A percentile compares a stretch with the other conserved stretches of the same genome.
Conservation (phyloP, 2,797 vertebrate species). For the Myripristis murdjan region DNA sequence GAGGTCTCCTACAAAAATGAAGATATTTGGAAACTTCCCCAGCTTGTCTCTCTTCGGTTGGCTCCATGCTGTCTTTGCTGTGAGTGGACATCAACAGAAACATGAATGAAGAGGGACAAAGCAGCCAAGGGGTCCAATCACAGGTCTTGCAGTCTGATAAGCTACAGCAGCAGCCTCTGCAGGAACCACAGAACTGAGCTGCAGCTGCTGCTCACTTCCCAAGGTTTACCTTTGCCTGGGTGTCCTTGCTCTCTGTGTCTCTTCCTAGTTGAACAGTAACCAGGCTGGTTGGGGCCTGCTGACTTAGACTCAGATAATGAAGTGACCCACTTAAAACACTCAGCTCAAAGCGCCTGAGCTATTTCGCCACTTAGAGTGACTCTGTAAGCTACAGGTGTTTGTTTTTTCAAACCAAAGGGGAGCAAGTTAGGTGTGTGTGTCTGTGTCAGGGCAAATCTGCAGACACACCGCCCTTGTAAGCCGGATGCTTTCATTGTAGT, state of each 20-base stretch:
- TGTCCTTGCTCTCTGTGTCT: conserved; percentile 29
- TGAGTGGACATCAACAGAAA: no score
- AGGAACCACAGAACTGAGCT: no score
- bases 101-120: no score
- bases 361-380: conserved; percentile 31
- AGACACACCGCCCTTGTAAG: conserved; percentile 23
- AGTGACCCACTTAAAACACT: conserved; percentile 42
- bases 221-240: conserved; percentile 13
- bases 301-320: conserved; percentile 31
- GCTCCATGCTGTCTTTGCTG: no score
- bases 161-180: no score
- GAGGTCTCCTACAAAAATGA: no score
- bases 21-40: no score
- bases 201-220: conserved; percentile 51
- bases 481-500: conserved; percentile 43
- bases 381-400: conserved; percentile 43
- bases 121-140: no score
- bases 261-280: conserved; percentile 24
- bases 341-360: conserved; percentile 3
- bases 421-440: conserved; percentile 37
- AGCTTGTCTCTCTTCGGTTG: no score
- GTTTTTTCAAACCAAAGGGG: conserved; percentile 40
- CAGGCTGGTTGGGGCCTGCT: conserved; percentile 1
- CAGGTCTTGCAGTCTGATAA: no score
- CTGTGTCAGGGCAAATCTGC: conserved; percentile 32